A percentile compares a stretch with the other conserved stretches of the same genome.
Evolutionary conservation across 1,140 invertebrate genomes (phyloP).

Genomic region (Panagrolaimus sp.): DNA sequence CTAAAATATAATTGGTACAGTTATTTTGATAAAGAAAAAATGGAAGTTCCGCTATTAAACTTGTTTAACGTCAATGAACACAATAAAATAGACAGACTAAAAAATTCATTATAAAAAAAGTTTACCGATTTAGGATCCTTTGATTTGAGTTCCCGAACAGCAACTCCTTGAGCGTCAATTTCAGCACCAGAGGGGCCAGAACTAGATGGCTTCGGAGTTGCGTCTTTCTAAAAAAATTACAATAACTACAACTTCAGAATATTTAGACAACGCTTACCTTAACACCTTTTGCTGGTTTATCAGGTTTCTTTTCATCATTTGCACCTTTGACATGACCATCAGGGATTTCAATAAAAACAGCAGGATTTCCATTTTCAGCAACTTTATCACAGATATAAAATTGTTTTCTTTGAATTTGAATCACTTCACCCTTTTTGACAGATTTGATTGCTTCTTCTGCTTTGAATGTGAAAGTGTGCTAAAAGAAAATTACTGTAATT

Average conservation of each 20-base stretch:
- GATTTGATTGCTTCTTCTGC: conserved; percentile 78
- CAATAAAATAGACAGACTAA: conserved; percentile 16
- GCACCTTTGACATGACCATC: conserved; percentile 34
- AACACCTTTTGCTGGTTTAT: neutral
- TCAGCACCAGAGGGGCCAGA: conserved; percentile 8
- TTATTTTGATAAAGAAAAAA: neutral
- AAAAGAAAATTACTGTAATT: conserved; percentile 17
- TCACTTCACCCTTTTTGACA: conserved; percentile 85
- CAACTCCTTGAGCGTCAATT: conserved; percentile 32
- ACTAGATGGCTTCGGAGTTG: conserved; percentile 14
- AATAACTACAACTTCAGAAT: neutral
- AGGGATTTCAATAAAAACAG: conserved; percentile 50
- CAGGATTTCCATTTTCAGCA: conserved; percentile 23
- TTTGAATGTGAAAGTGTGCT: conserved; percentile 67
- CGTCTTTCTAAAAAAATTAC: neutral
- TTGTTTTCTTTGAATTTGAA: conserved; percentile 88
- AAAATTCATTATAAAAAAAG: conserved; percentile 26
- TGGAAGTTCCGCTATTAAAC: too few species aligned
- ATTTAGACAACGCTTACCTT: conserved; percentile 18
- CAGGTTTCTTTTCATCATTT: conserved; percentile 17
- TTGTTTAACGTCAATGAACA: too few species aligned
- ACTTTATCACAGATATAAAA: conserved; percentile 79
- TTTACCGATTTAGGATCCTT: conserved; percentile 35
- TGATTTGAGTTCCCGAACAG: conserved; percentile 37
- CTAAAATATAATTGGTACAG: conserved; percentile 4